Evolutionary conservation across 2,888 invertebrate species (phyloP), one percentile per base, ranked within the genome.

Genomic region (Odiellus spinosus): DNA sequence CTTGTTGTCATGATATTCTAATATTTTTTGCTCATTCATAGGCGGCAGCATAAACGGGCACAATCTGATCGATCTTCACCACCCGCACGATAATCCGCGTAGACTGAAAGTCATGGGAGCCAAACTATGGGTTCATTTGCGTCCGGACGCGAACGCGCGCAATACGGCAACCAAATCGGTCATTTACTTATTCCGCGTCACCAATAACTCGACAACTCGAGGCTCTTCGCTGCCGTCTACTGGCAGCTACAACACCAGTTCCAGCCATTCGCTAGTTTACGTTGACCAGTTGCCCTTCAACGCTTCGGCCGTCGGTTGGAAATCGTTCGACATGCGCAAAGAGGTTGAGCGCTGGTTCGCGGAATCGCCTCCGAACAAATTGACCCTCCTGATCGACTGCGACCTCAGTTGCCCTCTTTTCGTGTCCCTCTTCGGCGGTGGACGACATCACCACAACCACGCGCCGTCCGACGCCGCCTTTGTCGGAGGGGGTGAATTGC

Each of bases 31-130:
- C 56, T 56, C 55, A 62, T 62, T 64, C 67, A 32, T 73, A 87
- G 87, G 87, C 60, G 77, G 77, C 58, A 77, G 78, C 61, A 72
- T 85, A 60, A 86, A 86, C 64, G 82, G 83, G 44, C 86, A 87
- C 67, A 77, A 82, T 48, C 71, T 87, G 59, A 73, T 88, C 58
- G 85, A 87, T 67, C 88, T 88, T 69, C 76, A 82, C 47, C 76
- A 82, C 61, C 76, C 77, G 55, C 59, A 66, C 57, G 68, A 67
- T 46, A 54, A 61, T 45, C 69, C 66, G 46, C 55, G 61, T 34
- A 79, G 78, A 57, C 71, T 83, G 56, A 72, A 76, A 56, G 82
- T 87, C 56, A 77, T 78, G 56, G 76, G 78, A 55, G 86, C 86
- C 32, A 78, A 78, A 57, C 73, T 88, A 55, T 82, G 86, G 78